phyloP scores from a whole-genome alignment of 2,797 vertebrate genomes.

The Esox lucius region DNA sequence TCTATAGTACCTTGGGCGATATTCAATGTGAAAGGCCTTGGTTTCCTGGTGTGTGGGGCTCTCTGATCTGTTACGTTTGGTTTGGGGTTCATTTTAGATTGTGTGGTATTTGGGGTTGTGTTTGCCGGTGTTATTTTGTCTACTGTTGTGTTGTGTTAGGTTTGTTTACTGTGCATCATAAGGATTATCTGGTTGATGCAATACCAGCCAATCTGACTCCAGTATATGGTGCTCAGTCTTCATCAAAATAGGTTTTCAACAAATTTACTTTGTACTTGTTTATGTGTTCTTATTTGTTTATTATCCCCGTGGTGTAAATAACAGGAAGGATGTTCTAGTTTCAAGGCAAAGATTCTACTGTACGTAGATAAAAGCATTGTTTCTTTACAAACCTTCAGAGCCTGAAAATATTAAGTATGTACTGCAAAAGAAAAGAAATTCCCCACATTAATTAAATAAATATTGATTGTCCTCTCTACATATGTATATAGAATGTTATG shows the following conservation, averaged over 20 bases:
- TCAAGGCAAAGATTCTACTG: conserved; percentile 7
- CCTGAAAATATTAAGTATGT: background rate
- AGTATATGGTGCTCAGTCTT: conserved; percentile 33
- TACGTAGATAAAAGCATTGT: background rate
- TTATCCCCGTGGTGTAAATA: conserved; percentile 28
- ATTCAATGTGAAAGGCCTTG: background rate
- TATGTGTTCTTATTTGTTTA: conserved; percentile 32
- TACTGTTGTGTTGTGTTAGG: conserved; percentile 14
- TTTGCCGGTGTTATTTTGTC: conserved; percentile 7
- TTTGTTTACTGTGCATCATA: conserved; percentile 13
- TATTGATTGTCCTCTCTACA: background rate
- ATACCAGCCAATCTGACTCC: conserved; percentile 17
- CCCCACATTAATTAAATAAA: background rate
- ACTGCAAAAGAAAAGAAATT: background rate
- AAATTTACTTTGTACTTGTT: conserved; percentile 35
- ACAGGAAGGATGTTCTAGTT: conserved; percentile 16
- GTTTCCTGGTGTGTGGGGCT: background rate
- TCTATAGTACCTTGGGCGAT: conserved; percentile 30
- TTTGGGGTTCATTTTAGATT: background rate
- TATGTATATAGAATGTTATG: conserved; percentile 8
- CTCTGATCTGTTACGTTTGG: background rate
- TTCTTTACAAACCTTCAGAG: background rate
- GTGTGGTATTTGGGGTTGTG: background rate
- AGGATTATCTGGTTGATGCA: conserved; percentile 14
- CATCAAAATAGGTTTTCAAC: conserved; percentile 44